A percentile compares a stretch with the other conserved stretches of the same genome.
Conservation (phyloP, 2,797 vertebrate genomes). For the Coranthus polyacanthus region DNA sequence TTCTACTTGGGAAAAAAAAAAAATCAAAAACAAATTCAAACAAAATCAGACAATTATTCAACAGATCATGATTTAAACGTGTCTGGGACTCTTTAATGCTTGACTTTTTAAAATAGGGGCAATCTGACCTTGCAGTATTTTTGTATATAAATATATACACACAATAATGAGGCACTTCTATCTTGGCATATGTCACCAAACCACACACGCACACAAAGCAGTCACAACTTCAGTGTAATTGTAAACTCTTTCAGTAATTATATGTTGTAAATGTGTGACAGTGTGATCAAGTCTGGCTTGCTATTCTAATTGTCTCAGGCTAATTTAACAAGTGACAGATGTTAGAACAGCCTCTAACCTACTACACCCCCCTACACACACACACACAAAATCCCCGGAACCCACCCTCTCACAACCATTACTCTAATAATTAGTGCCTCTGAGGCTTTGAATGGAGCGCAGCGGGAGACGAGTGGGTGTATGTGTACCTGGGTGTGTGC, state of each 20-base stretch:
- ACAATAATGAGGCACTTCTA: neutral
- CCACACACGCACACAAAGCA: conserved; percentile 7
- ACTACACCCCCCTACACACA: conserved; percentile 30
- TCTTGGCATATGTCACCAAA: conserved; percentile 4
- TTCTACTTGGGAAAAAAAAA: no score
- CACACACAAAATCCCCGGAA: conserved; percentile 65
- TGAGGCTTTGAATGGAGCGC: conserved; percentile 84
- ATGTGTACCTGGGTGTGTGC: conserved; percentile 51
- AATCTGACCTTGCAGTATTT: no score
- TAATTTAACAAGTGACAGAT: conserved; percentile 84
- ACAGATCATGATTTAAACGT: no score
- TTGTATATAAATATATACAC: neutral
- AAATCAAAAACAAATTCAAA: no score
- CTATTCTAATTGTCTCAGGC: conserved; percentile 71
- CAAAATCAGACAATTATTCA: no score
- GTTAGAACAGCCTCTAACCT: conserved; percentile 70
- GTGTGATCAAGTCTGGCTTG: conserved; percentile 62
- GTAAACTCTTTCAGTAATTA: conserved; percentile 51
- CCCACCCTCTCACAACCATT: conserved; percentile 82
- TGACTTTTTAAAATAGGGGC: no score
- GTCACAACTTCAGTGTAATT: conserved; percentile 28
- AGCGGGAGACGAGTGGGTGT: conserved; percentile 76
- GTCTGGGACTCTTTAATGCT: no score
- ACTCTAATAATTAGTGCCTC: conserved; percentile 89
- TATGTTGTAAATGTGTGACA: conserved; percentile 45